phyloP scores from a whole-genome alignment of 1,140 invertebrate species.

The Neelides sp. region DNA sequence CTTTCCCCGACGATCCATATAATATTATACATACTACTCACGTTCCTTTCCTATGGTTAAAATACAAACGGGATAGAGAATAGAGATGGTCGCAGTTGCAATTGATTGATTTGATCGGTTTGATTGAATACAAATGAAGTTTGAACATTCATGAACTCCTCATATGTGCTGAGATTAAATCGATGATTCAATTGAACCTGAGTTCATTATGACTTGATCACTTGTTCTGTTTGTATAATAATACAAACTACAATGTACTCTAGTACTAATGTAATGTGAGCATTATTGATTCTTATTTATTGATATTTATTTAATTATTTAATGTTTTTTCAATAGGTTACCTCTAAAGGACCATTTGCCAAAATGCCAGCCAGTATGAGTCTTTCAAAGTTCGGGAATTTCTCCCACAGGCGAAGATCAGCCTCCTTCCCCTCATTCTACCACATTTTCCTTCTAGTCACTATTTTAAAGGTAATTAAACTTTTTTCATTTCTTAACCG shows the following conservation, averaged over 20 bases:
- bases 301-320: conserved; percentile 1
- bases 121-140: too few relatives aligned
- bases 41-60: too few relatives aligned
- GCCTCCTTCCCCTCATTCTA: background rate
- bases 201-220: too few relatives aligned
- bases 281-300: background rate
- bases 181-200: too few relatives aligned
- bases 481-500: background rate
- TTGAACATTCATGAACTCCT: too few relatives aligned
- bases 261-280: background rate
- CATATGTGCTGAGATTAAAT: too few relatives aligned
- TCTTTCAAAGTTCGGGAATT: conserved; percentile 3
- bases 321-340: conserved; percentile 4
- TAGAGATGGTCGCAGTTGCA: too few relatives aligned
- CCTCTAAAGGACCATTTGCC: conserved; percentile 5
- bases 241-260: background rate
- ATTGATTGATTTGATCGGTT: too few relatives aligned
- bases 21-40: too few relatives aligned
- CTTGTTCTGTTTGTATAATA: background rate
- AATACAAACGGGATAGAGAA: too few relatives aligned
- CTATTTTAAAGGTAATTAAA: conserved; percentile 1
- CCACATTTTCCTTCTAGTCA: conserved; percentile 8
- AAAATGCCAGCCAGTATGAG: conserved; percentile 10
- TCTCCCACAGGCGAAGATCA: background rate
- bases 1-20: too few relatives aligned